These are phyloP conservation scores for Apodemia hepburni DNA, from an alignment of 2,888 invertebrate genomes.

Conservation along the genomic window DNA sequence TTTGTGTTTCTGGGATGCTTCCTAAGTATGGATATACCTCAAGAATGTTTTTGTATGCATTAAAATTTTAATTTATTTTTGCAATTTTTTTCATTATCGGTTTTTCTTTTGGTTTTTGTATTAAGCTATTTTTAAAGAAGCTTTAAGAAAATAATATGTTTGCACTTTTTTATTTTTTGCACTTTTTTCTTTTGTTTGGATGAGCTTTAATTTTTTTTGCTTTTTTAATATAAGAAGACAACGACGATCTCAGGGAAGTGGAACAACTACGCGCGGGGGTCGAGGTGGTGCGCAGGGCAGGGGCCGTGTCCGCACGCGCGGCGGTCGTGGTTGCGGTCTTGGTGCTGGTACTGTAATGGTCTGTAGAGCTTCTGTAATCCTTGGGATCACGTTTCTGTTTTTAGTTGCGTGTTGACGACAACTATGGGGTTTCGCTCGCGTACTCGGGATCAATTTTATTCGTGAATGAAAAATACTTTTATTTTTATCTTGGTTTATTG, in stretches of 20 bases:
- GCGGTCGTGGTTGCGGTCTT: not conserved
- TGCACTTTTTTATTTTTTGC: constrained; percentile 18
- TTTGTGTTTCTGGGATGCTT: constrained; percentile 12
- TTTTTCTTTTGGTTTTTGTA: no score
- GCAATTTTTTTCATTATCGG: constrained; percentile 15
- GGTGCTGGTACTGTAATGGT: constrained; percentile 3
- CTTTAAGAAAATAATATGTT: constrained; percentile 20
- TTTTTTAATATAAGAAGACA: constrained; percentile 22
- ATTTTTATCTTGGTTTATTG: no score
- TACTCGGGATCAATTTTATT: no score
- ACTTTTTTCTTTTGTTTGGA: not conserved
- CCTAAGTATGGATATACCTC: constrained; percentile 22
- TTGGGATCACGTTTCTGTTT: no score
- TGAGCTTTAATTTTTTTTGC: constrained; percentile 16
- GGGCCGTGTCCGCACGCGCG: constrained; percentile 12
- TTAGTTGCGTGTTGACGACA: no score
- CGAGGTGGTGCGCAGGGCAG: constrained; percentile 15
- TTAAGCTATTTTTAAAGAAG: constrained; percentile 12
- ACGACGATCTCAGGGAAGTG: constrained; percentile 21
- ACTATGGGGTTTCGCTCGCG: no score
- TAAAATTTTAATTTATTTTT: constrained; percentile 20
- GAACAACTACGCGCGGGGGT: constrained; percentile 16
- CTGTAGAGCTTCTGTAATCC: no score
- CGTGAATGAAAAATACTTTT: no score
- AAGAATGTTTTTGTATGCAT: constrained; percentile 23